phyloP scores from a whole-genome alignment of 2,888 invertebrate genomes.

The Lycaena phlaeas region DNA sequence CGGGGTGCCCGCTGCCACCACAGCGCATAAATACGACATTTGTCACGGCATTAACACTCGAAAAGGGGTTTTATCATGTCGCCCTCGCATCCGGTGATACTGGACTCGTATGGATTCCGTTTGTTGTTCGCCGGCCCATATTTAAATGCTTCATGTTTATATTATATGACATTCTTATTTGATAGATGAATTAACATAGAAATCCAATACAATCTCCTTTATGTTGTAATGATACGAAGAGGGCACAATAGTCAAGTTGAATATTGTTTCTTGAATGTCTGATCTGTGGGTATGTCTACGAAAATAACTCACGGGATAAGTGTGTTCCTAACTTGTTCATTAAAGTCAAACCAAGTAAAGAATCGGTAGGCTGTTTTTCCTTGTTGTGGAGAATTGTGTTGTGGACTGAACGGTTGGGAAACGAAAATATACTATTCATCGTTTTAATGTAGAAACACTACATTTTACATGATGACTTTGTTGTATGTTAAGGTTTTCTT shows the following conservation, averaged over 20 bases:
- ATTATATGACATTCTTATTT: slow-evolving; percentile 7
- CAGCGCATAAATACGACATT: slow-evolving; percentile 68
- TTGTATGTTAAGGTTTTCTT: no score
- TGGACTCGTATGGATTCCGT: slow-evolving; percentile 27
- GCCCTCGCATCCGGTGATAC: slow-evolving; percentile 64
- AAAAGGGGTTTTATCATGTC: slow-evolving; percentile 69
- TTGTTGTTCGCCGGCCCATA: slow-evolving; percentile 39
- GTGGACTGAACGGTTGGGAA: no score
- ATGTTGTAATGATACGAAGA: slow-evolving; percentile 3
- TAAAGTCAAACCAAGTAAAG: no score
- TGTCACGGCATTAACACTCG: slow-evolving; percentile 71
- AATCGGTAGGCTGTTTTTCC: no score
- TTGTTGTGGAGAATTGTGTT: no score
- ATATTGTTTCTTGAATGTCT: no score
- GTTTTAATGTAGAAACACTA: no score
- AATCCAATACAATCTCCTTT: slow-evolving; percentile 8
- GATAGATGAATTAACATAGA: slow-evolving; percentile 6
- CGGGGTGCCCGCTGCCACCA: slow-evolving; percentile 49
- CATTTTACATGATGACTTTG: no score
- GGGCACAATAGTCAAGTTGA: neutral
- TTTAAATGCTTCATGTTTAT: slow-evolving; percentile 11
- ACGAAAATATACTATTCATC: no score
- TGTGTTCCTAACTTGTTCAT: no score
- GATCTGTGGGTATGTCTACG: no score
- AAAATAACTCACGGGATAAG: no score